Evolutionary conservation across 2,797 vertebrate genomes (phyloP).

Genomic region (Anniella stebbinsi): DNA sequence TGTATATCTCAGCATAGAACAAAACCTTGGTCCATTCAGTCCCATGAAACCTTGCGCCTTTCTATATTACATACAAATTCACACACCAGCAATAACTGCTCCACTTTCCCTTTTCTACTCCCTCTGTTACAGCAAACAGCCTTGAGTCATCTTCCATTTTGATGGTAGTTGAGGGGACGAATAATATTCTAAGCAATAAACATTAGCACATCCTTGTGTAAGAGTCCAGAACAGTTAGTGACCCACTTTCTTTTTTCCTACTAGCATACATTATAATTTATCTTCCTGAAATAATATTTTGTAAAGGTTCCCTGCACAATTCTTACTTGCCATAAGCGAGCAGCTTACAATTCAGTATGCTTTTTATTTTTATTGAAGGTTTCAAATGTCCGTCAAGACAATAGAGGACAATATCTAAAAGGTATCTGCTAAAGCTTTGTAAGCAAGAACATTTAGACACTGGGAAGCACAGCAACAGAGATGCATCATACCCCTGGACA

Average conservation of each 20-base stretch:
- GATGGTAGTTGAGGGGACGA: neutral
- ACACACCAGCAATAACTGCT: neutral
- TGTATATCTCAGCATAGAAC: neutral
- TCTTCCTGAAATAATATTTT: neutral
- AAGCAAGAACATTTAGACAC: neutral
- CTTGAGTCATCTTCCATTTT: neutral
- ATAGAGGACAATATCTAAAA: neutral
- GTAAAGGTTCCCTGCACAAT: neutral
- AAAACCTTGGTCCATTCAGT: neutral
- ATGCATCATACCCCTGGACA: neutral
- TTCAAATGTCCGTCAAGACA: neutral
- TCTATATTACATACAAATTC: neutral
- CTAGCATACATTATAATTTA: neutral
- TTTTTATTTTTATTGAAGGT: neutral
- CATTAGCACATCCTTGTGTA: neutral
- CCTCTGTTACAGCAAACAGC: neutral
- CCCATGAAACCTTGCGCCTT: neutral
- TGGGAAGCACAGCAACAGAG: neutral
- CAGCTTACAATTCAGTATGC: neutral
- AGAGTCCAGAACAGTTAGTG: neutral
- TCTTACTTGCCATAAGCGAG: neutral
- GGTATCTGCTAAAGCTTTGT: neutral
- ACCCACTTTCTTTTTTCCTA: neutral
- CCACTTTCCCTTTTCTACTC: neutral
- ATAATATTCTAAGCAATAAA: neutral